Evolutionary conservation across 2,888 invertebrate genomes (phyloP).

Genomic region (Lycia hirtaria): DNA sequence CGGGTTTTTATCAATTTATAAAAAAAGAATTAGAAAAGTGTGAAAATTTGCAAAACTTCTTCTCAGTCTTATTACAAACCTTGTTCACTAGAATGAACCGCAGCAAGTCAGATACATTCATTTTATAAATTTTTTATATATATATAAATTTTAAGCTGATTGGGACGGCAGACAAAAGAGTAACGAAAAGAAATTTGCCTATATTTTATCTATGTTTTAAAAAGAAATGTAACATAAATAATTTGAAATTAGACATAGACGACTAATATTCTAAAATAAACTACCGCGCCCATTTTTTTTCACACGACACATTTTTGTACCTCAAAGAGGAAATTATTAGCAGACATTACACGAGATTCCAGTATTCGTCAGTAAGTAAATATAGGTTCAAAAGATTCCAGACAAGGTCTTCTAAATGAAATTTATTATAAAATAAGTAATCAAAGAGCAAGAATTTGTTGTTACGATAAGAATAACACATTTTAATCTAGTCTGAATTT

Average conservation of each 20-base stretch:
- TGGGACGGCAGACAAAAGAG: conserved; percentile 37
- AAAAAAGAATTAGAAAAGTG: conserved; percentile 74
- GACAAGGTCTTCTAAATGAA: background rate
- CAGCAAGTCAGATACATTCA: conserved; percentile 29
- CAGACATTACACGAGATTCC: conserved; percentile 14
- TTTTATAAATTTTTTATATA: conserved; percentile 31
- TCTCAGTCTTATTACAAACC: conserved; percentile 79
- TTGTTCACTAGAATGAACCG: conserved; percentile 53
- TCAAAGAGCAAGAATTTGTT: no score
- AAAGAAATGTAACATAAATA: conserved; percentile 34
- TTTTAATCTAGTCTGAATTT: no score
- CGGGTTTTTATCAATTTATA: conserved; percentile 59
- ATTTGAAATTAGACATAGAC: conserved; percentile 34
- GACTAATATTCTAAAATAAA: conserved; percentile 28
- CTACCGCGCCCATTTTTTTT: conserved; percentile 25
- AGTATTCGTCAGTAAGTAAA: no score
- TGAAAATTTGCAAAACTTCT: conserved; percentile 69
- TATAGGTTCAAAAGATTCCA: background rate
- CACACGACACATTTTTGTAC: background rate
- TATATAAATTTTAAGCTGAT: conserved; percentile 21
- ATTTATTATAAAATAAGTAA: no score
- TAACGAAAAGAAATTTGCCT: conserved; percentile 24
- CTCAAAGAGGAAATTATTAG: background rate
- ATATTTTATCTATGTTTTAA: conserved; percentile 14
- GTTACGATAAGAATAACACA: no score